Percentiles rank a stretch among this genome's conserved stretches.
phyloP scores from a whole-genome alignment of 2,113 vertebrate species.

The Sarotherodon lohbergeri region DNA sequence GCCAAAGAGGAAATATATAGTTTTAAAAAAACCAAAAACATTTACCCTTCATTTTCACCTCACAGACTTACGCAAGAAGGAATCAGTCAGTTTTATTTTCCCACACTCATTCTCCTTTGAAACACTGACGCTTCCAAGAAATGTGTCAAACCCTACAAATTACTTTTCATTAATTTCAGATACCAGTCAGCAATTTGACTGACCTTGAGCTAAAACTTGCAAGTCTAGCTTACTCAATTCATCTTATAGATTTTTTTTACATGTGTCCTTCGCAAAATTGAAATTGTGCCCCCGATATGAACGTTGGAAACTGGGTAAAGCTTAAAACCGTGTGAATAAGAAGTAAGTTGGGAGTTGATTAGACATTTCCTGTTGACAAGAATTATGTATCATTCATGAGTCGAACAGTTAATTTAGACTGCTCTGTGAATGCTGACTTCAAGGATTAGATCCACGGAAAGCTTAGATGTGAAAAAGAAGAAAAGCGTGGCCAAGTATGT shows the following conservation, averaged over 20 bases:
- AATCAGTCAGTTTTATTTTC: background rate
- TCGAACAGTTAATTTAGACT: conserved; percentile 46
- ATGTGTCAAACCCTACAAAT: conserved; percentile 52
- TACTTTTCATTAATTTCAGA: conserved; percentile 58
- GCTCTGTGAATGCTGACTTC: conserved; percentile 24
- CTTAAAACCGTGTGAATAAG: conserved; percentile 6
- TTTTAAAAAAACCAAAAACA: background rate
- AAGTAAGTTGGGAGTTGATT: conserved; percentile 20
- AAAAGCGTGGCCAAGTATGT: background rate
- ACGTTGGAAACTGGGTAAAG: background rate
- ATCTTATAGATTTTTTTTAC: conserved; percentile 16
- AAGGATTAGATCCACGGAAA: conserved; percentile 43
- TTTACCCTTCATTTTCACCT: conserved; percentile 24
- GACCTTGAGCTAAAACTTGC: conserved; percentile 51
- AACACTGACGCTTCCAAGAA: conserved; percentile 2
- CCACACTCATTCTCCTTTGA: background rate
- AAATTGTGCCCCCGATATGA: background rate
- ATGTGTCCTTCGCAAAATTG: conserved; percentile 8
- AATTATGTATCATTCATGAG: conserved; percentile 30
- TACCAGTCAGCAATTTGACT: conserved; percentile 51
- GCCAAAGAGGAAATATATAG: background rate
- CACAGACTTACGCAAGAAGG: background rate
- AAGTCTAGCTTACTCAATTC: conserved; percentile 2
- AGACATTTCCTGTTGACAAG: conserved; percentile 31
- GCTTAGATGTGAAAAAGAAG: conserved; percentile 22